Evolutionary conservation across 1,140 invertebrate species (phyloP).

Genomic region (Lasioglossum baleicum): DNA sequence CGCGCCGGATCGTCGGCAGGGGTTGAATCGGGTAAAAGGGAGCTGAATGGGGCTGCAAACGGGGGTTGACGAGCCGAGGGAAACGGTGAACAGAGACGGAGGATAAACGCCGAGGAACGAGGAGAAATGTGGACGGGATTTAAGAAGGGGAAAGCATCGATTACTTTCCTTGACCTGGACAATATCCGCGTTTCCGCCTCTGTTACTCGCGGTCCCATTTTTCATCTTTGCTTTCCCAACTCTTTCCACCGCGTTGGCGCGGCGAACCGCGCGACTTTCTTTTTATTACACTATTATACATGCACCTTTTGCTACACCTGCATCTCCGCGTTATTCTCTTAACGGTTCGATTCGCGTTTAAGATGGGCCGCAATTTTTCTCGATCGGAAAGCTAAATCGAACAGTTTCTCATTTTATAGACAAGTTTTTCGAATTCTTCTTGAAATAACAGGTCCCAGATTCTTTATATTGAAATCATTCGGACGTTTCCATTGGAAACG

Average conservation of each 20-base stretch:
- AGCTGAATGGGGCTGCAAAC: conserved; percentile 74
- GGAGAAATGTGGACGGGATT: conserved; percentile 50
- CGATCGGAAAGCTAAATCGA: too few species aligned
- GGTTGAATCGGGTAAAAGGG: conserved; percentile 72
- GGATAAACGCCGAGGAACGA: conserved; percentile 50
- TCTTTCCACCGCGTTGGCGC: background rate
- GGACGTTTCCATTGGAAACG: too few species aligned
- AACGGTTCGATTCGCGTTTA: too few species aligned
- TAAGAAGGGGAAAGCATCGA: conserved; percentile 71
- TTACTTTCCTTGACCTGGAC: conserved; percentile 77
- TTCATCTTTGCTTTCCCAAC: background rate
- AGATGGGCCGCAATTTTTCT: too few species aligned
- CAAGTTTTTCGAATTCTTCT: too few species aligned
- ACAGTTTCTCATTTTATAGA: too few species aligned
- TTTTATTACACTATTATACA: background rate
- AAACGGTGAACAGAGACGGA: conserved; percentile 57
- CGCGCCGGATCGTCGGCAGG: conserved; percentile 68
- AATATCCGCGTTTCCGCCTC: conserved; percentile 63
- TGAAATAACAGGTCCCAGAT: too few species aligned
- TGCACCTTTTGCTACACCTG: too few species aligned
- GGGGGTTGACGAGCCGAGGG: conserved; percentile 60
- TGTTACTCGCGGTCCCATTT: conserved; percentile 2
- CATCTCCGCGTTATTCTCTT: background rate
- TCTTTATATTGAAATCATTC: too few species aligned
- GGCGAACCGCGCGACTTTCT: background rate